Percentiles rank a stretch among this genome's conserved stretches.
These are phyloP conservation scores for Lypha dubia DNA, from an alignment of 2,888 invertebrate genomes.

Conservation along the genomic window DNA sequence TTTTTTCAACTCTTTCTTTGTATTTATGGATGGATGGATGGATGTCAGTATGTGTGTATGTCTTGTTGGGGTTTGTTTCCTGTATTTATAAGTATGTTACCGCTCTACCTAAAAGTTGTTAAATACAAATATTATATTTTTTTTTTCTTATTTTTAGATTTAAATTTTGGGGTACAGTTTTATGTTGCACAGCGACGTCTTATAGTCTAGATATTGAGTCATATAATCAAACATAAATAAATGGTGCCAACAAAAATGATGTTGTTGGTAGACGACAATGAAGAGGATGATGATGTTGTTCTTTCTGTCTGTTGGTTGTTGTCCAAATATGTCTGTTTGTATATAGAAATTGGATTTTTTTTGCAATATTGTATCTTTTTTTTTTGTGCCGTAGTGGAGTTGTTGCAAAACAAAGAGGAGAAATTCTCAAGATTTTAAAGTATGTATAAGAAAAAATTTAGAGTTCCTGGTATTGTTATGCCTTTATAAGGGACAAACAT, in stretches of 20 bases:
- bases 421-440: not conserved
- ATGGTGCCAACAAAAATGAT: constrained; percentile 34
- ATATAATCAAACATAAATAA: constrained; percentile 49
- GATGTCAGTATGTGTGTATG: too few relatives aligned
- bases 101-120: constrained; percentile 23
- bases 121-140: constrained; percentile 33
- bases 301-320: constrained; percentile 7
- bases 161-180: constrained; percentile 50
- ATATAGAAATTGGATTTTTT: constrained; percentile 15
- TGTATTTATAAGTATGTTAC: too few relatives aligned
- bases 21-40: not conserved
- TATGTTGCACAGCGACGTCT: constrained; percentile 57
- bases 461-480: constrained; percentile 35
- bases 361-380: constrained; percentile 16
- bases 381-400: not conserved
- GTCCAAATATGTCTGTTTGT: not conserved
- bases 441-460: constrained; percentile 23
- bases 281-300: constrained; percentile 25
- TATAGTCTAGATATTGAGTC: constrained; percentile 61
- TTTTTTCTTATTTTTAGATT: not conserved
- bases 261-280: constrained; percentile 17
- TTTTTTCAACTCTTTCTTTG: not conserved
- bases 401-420: constrained; percentile 12
- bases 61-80: too few relatives aligned
- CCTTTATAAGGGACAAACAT: not conserved